Conservation (phyloP, 2,113 vertebrate species). For the Solea senegalensis region DNA sequence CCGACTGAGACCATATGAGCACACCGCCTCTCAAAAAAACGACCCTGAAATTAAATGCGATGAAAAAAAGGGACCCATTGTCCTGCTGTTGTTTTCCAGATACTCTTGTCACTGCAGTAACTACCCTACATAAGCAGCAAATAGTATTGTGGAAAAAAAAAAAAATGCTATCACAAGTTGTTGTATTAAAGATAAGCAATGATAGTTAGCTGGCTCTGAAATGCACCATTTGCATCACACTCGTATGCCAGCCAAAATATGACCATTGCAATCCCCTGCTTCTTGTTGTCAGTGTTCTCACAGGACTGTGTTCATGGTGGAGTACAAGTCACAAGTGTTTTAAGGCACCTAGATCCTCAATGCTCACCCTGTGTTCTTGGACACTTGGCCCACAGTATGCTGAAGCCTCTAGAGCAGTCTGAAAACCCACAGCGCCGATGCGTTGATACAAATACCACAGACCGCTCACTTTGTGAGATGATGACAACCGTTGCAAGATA, state of each 20-base stretch:
- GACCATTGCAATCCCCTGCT: slow-evolving; percentile 25
- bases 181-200: slow-evolving; percentile 12
- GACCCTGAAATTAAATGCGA: slow-evolving; percentile 30
- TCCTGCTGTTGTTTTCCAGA: neutral
- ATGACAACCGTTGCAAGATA: neutral
- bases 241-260: slow-evolving; percentile 27
- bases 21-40: neutral
- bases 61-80: neutral
- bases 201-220: slow-evolving; percentile 27
- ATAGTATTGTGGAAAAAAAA: neutral
- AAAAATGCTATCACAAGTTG: slow-evolving; percentile 3
- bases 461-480: neutral
- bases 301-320: slow-evolving; percentile 48
- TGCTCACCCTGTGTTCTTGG: slow-evolving; percentile 47
- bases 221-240: neutral
- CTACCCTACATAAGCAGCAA: neutral
- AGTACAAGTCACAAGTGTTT: slow-evolving; percentile 57
- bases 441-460: slow-evolving; percentile 1
- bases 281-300: slow-evolving; percentile 40
- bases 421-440: slow-evolving; percentile 10
- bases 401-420: slow-evolving; percentile 31
- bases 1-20: slow-evolving; percentile 70
- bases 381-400: slow-evolving; percentile 47
- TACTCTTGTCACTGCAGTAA: slow-evolving; percentile 1
- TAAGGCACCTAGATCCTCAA: slow-evolving; percentile 69